These are phyloP conservation scores for Misgurnus mizolepis DNA, from an alignment of 2,113 vertebrate species.

Conservation along the genomic window DNA sequence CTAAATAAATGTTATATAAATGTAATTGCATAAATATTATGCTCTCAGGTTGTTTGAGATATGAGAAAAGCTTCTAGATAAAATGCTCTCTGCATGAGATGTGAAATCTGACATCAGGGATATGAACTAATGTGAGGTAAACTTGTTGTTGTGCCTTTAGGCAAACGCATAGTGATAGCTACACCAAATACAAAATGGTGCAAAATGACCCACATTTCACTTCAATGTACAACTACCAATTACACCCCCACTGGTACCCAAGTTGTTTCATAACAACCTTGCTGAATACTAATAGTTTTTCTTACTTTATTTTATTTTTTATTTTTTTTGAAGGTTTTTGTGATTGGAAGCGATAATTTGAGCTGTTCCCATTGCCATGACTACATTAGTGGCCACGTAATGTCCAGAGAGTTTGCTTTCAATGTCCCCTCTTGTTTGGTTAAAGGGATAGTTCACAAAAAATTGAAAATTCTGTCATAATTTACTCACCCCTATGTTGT, in stretches of 20 bases:
- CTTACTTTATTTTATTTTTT: too few species aligned
- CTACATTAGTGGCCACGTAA: too few species aligned
- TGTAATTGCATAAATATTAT: neutral
- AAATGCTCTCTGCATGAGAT: slow-evolving; percentile 12
- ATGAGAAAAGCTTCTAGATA: neutral
- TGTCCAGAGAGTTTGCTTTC: too few species aligned
- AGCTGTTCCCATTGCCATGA: neutral
- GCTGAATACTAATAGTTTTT: neutral
- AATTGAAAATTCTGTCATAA: too few species aligned
- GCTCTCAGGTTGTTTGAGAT: neutral
- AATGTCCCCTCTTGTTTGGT: too few species aligned
- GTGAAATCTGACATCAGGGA: slow-evolving; percentile 17
- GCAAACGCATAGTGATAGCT: neutral
- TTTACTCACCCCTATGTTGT: too few species aligned
- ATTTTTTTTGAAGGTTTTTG: too few species aligned
- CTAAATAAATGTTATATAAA: neutral
- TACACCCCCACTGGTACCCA: neutral
- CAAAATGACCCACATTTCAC: neutral
- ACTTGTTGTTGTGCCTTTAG: neutral
- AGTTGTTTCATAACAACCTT: neutral
- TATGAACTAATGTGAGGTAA: neutral
- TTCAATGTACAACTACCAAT: neutral
- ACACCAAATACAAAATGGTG: neutral
- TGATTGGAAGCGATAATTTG: neutral
- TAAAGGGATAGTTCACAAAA: neutral